Base-by-base conservation (phyloP, 1,140 invertebrate genomes). In the Trinorchestia longiramus region DNA sequence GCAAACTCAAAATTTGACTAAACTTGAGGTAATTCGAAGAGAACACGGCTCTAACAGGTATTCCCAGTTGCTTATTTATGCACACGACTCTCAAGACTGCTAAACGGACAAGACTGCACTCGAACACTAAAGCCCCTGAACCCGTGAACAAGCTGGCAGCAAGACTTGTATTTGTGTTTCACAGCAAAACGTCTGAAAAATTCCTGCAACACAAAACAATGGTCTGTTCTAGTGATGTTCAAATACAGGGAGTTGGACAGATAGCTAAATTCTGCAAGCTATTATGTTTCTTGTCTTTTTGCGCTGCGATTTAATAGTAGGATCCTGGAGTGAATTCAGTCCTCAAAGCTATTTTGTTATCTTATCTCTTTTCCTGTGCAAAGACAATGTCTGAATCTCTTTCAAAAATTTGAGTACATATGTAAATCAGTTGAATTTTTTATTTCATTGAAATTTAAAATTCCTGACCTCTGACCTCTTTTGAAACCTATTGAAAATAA, bases 1-100 rank as follows among this genome's bases (percentile, higher is more conserved):
- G 92, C 92, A 94, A 94, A 94, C 92, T 94, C 92, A 94, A 94
- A 94, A 94, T 94, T 94, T 94, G 92, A 94, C 92, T 94, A 94
- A 94, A 94, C 44, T 94, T 11, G 0, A 94, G 92, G 36, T 94
- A 45, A 47, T 47, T 36, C 41, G 15, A 47, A 94, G 15, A 11
- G 92, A 47, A 94, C 92, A 94, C 1, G 92, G 92, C 43, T 94
- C 44, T 94, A 41, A 43, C 92, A 94, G 43, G 43, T 36, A 94
- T 45, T 94, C 43, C 3, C 92, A 94, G 92, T 45, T n/a, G 92
- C 92, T 94, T 94, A 94, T 94, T 94, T 45, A 94, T 94, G 92
- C 92, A 45, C 43, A 94, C 92, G 92, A 94, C 92, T 44, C 36
- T 43, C 92, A 42, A 19, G 43, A 45, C 43, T 19, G 92, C 44